Evolutionary conservation across 2,113 vertebrate genomes (phyloP).

Genomic region (Ceyx cyanopectus): DNA sequence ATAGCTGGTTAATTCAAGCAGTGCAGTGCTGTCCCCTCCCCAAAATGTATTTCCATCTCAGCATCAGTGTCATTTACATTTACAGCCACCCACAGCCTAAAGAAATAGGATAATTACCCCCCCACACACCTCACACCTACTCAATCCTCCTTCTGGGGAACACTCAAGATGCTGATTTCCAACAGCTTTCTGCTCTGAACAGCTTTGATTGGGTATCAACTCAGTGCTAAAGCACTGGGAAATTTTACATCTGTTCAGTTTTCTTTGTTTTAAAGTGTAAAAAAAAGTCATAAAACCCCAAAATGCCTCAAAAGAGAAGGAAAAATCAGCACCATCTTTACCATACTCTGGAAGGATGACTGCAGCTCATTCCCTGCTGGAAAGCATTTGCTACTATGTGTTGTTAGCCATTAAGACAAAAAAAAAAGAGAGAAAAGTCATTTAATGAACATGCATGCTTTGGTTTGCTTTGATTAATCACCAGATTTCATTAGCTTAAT

Average conservation of each 20-base stretch:
- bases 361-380: background rate
- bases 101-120: background rate
- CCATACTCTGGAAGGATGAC: background rate
- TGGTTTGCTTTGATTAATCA: background rate
- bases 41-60: background rate
- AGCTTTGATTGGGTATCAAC: background rate
- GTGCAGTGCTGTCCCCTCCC: background rate
- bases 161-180: background rate
- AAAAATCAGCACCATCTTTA: background rate
- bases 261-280: background rate
- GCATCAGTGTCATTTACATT: background rate
- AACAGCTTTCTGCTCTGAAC: background rate
- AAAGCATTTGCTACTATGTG: background rate
- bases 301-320: background rate
- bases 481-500: background rate
- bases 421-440: background rate
- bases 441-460: background rate
- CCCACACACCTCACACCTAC: conserved; percentile 2
- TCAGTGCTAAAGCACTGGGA: background rate
- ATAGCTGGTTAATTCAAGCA: background rate
- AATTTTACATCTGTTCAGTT: background rate
- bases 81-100: background rate
- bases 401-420: background rate
- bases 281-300: background rate
- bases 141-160: background rate